Evolutionary conservation across 2,888 invertebrate species (phyloP), one percentile per base, ranked within the genome.

Genomic region (Dermolepida albohirtum): DNA sequence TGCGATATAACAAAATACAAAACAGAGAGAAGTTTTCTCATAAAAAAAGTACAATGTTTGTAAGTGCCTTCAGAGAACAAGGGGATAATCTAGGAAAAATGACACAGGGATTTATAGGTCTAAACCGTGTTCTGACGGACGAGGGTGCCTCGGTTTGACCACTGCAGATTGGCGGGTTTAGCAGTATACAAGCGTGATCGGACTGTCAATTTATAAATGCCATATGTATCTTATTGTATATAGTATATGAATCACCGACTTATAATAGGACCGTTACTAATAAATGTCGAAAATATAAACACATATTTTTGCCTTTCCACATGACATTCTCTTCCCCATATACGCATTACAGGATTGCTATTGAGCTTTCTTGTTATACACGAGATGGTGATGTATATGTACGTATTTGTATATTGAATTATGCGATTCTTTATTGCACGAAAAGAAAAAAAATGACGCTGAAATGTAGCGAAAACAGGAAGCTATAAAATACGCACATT

Each of bases 41-140:
- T 82, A 81, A 82, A 82, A 81, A 82, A 81, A 82, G 78, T 77
- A 76, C 79, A 77, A 81, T 80, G 80, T 81, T 80, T 79, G 80
- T 82, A 82, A 82, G 82, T 82, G 81, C 81, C 81, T 82, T 80
- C 80, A 72, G 75, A 74, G 75, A 81, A 80, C 81, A 77, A 75
- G 76, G 78, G 79, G 75, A 74, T 75, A 76, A 75, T 74, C 75
- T 74, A 73, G 70, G 71, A 76, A 76, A 76, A 76, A 76, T 76
- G 76, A 74, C 74, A 73, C 73, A 74, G 78, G 81, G 80, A 81
- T 81, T 81, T 81, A 80, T 80, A 78, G 75, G 79, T 80, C 78
- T 47, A 79, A 80, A 80, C 79, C 79, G 79, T 78, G 79, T 80
- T 80, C 34, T 34, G 34, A 7, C 76, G 74, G 73, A 79, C 77